Percentiles rank a stretch among this genome's conserved stretches.
phyloP scores from a whole-genome alignment of 2,113 vertebrate genomes.

The Desmodus rotundus region DNA sequence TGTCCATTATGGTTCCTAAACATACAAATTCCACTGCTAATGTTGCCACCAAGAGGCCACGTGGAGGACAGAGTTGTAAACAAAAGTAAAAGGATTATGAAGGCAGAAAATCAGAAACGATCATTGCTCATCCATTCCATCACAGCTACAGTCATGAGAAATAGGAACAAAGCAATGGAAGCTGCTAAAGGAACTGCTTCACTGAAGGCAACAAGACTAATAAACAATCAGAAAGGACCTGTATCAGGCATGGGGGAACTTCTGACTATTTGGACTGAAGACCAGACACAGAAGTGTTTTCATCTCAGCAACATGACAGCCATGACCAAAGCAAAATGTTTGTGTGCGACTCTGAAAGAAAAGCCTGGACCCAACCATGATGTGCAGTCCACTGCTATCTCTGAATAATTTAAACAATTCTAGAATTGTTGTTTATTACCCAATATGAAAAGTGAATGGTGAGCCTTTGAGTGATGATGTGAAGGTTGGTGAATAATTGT shows the following conservation, averaged over 20 bases:
- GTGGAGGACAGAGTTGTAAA: neutral
- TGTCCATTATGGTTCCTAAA: neutral
- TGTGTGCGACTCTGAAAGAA: neutral
- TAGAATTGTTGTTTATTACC: neutral
- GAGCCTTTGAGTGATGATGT: neutral
- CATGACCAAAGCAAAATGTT: neutral
- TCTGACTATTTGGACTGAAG: neutral
- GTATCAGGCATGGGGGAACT: neutral
- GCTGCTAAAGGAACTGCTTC: neutral
- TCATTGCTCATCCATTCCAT: neutral
- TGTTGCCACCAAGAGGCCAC: neutral
- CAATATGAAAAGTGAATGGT: neutral
- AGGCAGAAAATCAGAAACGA: neutral
- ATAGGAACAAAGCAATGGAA: neutral
- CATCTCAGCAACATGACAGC: neutral
- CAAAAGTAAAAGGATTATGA: neutral
- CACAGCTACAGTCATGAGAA: neutral
- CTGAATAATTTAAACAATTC: neutral
- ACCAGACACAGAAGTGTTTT: neutral
- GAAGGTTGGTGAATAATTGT: neutral
- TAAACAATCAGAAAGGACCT: neutral
- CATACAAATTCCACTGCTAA: neutral
- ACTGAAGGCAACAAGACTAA: neutral
- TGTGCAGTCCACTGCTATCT: neutral
- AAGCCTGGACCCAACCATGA: neutral